Evolutionary conservation across 2,797 vertebrate genomes (phyloP).

Genomic region (Notoglanidium macrostoma): DNA sequence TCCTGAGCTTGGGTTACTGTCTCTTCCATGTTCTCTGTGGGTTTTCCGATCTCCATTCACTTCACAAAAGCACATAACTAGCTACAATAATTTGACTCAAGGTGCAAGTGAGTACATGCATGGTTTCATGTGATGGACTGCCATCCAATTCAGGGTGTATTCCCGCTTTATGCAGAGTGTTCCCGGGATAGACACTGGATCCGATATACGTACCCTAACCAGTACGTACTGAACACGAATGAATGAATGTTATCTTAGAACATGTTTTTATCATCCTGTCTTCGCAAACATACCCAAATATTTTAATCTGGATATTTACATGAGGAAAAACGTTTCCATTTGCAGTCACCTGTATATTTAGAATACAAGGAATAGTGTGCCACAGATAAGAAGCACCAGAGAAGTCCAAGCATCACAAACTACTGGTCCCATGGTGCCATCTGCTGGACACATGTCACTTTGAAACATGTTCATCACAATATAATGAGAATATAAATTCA

Average conservation of each 20-base stretch:
- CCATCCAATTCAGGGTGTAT: not conserved
- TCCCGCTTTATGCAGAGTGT: not conserved
- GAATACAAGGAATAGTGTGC: not conserved
- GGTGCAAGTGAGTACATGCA: not conserved
- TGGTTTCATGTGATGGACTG: not conserved
- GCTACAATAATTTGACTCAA: no score
- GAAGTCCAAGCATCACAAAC: not conserved
- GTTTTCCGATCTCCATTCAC: not conserved
- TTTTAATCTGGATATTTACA: not conserved
- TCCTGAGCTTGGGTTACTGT: no score
- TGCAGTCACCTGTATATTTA: not conserved
- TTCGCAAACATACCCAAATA: not conserved
- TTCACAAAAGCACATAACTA: not conserved
- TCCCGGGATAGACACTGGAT: not conserved
- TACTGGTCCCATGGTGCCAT: conserved; percentile 72
- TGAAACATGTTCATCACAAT: not conserved
- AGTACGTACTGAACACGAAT: not conserved
- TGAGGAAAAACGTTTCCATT: not conserved
- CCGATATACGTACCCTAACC: not conserved
- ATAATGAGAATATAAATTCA: not conserved
- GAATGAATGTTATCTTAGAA: not conserved
- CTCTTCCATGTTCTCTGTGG: not conserved
- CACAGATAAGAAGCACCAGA: not conserved
- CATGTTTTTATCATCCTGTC: not conserved
- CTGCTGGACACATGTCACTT: conserved; percentile 66